phyloP scores from a whole-genome alignment of 92 coral and sea anemone genomes.

The Bergia puertoricense region DNA sequence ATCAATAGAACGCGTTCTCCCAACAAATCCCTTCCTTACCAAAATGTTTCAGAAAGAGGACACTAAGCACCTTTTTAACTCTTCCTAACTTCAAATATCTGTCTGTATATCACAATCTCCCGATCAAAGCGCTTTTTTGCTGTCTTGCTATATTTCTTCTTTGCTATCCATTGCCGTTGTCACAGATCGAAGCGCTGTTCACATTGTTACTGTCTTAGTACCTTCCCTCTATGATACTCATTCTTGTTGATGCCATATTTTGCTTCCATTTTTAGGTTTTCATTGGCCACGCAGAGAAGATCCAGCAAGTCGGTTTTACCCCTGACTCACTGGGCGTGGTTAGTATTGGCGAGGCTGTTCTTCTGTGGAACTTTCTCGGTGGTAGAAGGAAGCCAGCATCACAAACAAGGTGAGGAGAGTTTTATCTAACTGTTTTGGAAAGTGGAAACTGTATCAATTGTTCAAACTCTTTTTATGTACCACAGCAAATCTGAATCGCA shows the following conservation, averaged over 20 bases:
- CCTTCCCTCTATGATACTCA: neutral
- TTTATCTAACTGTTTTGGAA: neutral
- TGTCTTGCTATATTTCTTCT: neutral
- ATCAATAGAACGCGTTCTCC: too few relatives aligned
- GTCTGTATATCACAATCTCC: neutral
- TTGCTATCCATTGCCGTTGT: neutral
- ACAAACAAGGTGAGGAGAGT: conserved; percentile 16
- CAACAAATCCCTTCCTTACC: neutral
- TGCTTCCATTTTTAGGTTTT: conserved; percentile 66
- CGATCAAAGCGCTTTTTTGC: neutral
- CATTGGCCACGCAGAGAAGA: conserved; percentile 91
- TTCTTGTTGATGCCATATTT: neutral
- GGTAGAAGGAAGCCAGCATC: conserved; percentile 49
- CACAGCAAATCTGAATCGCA: too few relatives aligned
- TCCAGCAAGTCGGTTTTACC: conserved; percentile 80
- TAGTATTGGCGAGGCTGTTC: conserved; percentile 89
- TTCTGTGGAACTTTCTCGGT: conserved; percentile 93
- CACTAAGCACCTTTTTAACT: too few relatives aligned
- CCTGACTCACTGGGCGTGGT: conserved; percentile 83
- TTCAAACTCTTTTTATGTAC: too few relatives aligned
- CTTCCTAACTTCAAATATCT: too few relatives aligned
- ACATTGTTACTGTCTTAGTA: neutral
- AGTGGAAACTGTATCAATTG: too few relatives aligned
- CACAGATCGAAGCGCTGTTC: too few relatives aligned
- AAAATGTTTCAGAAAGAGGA: too few relatives aligned